phyloP scores from a whole-genome alignment of 2,113 vertebrate species.

The Prolemur simus region DNA sequence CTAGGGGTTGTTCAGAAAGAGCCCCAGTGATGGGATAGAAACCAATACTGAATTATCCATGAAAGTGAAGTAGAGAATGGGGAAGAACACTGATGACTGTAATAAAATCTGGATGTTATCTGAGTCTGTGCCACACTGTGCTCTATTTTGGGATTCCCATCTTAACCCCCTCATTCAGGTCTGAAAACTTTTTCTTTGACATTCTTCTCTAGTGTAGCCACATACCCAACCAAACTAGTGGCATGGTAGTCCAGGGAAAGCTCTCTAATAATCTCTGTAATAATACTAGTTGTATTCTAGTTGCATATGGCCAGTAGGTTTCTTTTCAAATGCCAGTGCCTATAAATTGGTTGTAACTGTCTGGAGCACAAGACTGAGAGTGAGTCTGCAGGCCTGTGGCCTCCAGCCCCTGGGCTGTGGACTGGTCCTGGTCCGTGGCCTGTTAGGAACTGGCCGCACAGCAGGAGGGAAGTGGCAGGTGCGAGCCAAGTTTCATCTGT shows the following conservation, averaged over 20 bases:
- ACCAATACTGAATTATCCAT: conserved; percentile 18
- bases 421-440: no score
- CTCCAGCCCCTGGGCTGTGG: no score
- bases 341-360: background rate
- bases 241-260: background rate
- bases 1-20: conserved; percentile 34
- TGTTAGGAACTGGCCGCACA: no score
- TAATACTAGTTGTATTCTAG: background rate
- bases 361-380: background rate
- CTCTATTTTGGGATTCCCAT: background rate
- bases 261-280: background rate
- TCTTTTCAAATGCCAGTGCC: background rate
- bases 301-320: background rate
- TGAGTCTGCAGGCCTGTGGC: background rate
- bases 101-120: background rate
- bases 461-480: no score
- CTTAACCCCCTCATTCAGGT: background rate
- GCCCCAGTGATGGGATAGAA: background rate
- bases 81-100: background rate
- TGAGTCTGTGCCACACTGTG: background rate
- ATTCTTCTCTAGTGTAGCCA: background rate
- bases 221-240: background rate
- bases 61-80: background rate
- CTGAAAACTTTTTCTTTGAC: background rate
- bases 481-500: no score